Evolutionary conservation across 2,888 invertebrate genomes (phyloP).

Genomic region (Nomada ferruginata): DNA sequence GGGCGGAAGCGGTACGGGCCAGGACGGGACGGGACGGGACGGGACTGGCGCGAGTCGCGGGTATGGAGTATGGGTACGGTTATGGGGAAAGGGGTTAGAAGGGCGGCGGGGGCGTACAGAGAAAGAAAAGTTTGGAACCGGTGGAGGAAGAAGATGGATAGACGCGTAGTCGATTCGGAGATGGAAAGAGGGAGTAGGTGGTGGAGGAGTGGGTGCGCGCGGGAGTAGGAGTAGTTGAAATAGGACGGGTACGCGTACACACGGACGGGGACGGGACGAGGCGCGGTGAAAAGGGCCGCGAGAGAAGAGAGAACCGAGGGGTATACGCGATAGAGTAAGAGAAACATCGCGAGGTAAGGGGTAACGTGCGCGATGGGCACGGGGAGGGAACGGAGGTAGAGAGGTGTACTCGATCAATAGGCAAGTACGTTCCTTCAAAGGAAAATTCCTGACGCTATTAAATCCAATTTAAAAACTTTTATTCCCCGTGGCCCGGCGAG

Average conservation of each 20-base stretch:
- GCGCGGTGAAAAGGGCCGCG: conserved; percentile 36
- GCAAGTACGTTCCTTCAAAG: conserved; percentile 80
- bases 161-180: conserved; percentile 59
- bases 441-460: conserved; percentile 83
- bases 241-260: conserved; percentile 44
- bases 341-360: conserved; percentile 56
- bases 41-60: not conserved
- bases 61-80: not conserved
- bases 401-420: conserved; percentile 78
- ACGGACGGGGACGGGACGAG: conserved; percentile 19
- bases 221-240: conserved; percentile 37
- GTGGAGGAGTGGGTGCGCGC: not conserved
- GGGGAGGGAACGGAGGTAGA: conserved; percentile 39
- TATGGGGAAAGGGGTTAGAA: not conserved
- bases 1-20: conserved; percentile 1
- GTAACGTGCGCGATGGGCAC: conserved; percentile 42
- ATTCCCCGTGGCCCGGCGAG: conserved; percentile 61
- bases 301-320: conserved; percentile 26
- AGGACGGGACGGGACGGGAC: not conserved
- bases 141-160: conserved; percentile 56
- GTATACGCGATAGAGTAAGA: conserved; percentile 23
- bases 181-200: conserved; percentile 33
- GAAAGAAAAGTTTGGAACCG: conserved; percentile 55
- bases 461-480: conserved; percentile 83
- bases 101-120: conserved; percentile 22